These are phyloP conservation scores for Cichladusa arquata DNA, from an alignment of 2,113 vertebrate species.

Conservation along the genomic window DNA sequence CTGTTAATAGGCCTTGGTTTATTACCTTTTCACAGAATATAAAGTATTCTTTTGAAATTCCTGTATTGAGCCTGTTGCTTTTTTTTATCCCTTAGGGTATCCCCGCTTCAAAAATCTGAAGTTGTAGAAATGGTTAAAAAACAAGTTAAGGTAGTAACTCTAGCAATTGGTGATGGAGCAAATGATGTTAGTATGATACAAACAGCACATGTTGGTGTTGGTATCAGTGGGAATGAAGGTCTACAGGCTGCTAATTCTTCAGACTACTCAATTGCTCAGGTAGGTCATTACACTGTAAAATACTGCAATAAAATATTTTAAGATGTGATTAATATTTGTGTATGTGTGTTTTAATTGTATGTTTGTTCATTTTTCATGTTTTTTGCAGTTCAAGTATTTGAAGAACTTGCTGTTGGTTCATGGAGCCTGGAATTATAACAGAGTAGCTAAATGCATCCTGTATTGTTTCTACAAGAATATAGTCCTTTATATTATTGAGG, in stretches of 20 bases:
- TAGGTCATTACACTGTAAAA: constrained; percentile 31
- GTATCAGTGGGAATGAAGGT: constrained; percentile 97
- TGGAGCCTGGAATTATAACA: constrained; percentile 98
- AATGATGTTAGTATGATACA: constrained; percentile 99
- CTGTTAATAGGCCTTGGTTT: neutral
- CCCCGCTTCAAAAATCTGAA: constrained; percentile 98
- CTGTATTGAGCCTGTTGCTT: constrained; percentile 1
- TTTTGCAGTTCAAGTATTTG: constrained; percentile 94
- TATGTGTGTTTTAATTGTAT: neutral
- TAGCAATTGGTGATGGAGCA: constrained; percentile 95
- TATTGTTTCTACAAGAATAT: constrained; percentile 99
- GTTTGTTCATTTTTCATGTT: constrained; percentile 11
- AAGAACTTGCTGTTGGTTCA: constrained; percentile 97
- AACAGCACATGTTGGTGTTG: constrained; percentile 94
- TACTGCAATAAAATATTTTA: neutral
- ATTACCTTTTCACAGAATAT: neutral
- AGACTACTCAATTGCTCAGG: constrained; percentile 99
- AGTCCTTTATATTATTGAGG: constrained; percentile 98
- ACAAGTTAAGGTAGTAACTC: constrained; percentile 94
- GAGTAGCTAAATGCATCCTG: constrained; percentile 96
- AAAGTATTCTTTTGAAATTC: neutral
- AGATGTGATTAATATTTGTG: neutral
- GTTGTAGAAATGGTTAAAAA: constrained; percentile 99
- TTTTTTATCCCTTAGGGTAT: constrained; percentile 80
- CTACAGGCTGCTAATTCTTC: constrained; percentile 98